Percentiles rank a stretch among this genome's conserved stretches.
phyloP scores from a whole-genome alignment of 2,797 vertebrate genomes.

The Gastrophryne carolinensis region DNA sequence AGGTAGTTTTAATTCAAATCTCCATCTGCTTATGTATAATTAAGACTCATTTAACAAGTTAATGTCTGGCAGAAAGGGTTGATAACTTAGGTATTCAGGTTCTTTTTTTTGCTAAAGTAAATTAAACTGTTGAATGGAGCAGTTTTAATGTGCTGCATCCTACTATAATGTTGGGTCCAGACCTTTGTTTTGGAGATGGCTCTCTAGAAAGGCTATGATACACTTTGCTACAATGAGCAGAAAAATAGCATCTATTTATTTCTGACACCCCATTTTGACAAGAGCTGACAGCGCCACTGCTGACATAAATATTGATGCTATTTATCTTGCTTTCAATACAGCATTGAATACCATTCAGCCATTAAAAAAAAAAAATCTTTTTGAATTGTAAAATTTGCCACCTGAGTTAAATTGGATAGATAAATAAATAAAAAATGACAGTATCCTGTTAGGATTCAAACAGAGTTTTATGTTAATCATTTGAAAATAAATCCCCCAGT shows the following conservation, averaged over 20 bases:
- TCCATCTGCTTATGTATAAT: slow-evolving; percentile 86
- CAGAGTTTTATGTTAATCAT: slow-evolving; percentile 62
- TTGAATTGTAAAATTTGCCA: slow-evolving; percentile 62
- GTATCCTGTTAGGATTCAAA: slow-evolving; percentile 61
- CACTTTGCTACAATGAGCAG: neutral
- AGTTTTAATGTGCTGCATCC: slow-evolving; percentile 68
- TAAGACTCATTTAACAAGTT: slow-evolving; percentile 87
- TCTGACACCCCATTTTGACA: slow-evolving; percentile 55
- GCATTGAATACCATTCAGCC: slow-evolving; percentile 51
- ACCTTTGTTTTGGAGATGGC: slow-evolving; percentile 60
- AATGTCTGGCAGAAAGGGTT: slow-evolving; percentile 76
- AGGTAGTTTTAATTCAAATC: slow-evolving; percentile 94
- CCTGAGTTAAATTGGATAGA: slow-evolving; percentile 62
- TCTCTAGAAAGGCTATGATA: slow-evolving; percentile 51
- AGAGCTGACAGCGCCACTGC: slow-evolving; percentile 59
- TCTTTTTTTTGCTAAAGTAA: slow-evolving; percentile 76
- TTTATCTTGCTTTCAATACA: slow-evolving; percentile 54
- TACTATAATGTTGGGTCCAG: slow-evolving; percentile 56
- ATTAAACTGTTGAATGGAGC: slow-evolving; percentile 72
- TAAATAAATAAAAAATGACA: slow-evolving; percentile 59
- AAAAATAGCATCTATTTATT: slow-evolving; percentile 30
- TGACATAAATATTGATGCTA: slow-evolving; percentile 69
- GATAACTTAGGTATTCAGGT: slow-evolving; percentile 75
- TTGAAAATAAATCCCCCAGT: slow-evolving; percentile 58
- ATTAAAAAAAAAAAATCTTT: slow-evolving; percentile 60